phyloP scores from a whole-genome alignment of 2,797 vertebrate genomes.

The Arrhamphus sclerolepis region DNA sequence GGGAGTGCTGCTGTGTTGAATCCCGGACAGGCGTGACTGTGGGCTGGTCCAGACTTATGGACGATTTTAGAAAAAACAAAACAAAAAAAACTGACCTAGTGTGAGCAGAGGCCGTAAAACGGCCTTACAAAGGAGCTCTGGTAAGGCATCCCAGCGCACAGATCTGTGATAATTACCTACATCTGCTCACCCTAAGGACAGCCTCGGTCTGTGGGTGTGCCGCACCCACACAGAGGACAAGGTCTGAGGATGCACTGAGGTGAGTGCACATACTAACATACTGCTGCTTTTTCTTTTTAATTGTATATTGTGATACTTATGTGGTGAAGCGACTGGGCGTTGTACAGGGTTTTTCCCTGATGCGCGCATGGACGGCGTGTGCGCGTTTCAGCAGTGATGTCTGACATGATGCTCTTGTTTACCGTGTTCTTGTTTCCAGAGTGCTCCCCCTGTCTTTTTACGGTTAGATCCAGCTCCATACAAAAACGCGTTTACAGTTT shows the following conservation, averaged over 20 bases:
- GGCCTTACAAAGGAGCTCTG: conserved; percentile 42
- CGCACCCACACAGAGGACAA: conserved; percentile 57
- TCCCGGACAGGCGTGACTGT: conserved; percentile 81
- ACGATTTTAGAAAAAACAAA: conserved; percentile 16
- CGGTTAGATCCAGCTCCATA: too few species aligned
- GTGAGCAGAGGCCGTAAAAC: conserved; percentile 48
- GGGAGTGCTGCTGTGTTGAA: conserved; percentile 26
- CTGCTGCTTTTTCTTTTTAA: not conserved
- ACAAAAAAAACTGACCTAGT: conserved; percentile 51
- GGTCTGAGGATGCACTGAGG: conserved; percentile 75
- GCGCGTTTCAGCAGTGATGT: conserved; percentile 1
- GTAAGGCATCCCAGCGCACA: not conserved
- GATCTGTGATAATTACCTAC: conserved; percentile 1
- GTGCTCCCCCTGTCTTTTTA: not conserved
- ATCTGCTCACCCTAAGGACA: conserved; percentile 17
- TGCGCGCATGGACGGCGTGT: conserved; percentile 26
- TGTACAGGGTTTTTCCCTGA: conserved; percentile 17
- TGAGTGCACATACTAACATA: conserved; percentile 47
- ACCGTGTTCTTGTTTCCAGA: not conserved
- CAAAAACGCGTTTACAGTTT: too few species aligned
- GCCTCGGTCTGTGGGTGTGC: conserved; percentile 53
- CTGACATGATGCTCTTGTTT: conserved; percentile 10
- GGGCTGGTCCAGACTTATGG: conserved; percentile 74
- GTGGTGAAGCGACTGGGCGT: conserved; percentile 26
- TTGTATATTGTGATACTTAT: not conserved